phyloP scores from a whole-genome alignment of 1,140 invertebrate genomes.

The Psix sp. region DNA sequence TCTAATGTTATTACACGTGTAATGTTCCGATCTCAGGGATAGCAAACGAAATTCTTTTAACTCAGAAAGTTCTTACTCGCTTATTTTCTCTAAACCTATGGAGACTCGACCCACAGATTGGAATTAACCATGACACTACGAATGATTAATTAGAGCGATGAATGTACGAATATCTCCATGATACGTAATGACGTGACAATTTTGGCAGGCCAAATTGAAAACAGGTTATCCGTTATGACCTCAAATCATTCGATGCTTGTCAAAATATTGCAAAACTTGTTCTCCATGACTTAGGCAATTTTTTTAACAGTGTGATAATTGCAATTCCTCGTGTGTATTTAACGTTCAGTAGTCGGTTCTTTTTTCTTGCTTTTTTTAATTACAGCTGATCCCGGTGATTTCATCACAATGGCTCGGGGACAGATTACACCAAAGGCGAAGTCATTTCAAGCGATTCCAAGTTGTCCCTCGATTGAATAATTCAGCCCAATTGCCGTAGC shows the following conservation, averaged over 20 bases:
- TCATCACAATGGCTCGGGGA: constrained; percentile 25
- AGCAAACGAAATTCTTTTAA: background rate
- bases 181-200: no score
- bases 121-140: no score
- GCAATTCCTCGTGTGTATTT: background rate
- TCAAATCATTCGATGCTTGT: constrained; percentile 12
- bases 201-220: no score
- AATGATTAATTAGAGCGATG: no score
- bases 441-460: constrained; percentile 6
- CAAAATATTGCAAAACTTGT: constrained; percentile 24
- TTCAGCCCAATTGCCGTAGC: constrained; percentile 48
- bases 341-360: constrained; percentile 5
- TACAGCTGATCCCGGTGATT: constrained; percentile 22
- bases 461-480: constrained; percentile 54
- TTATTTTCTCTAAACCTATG: no score
- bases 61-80: no score
- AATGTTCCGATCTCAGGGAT: constrained; percentile 16
- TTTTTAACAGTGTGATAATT: background rate
- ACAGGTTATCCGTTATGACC: no score
- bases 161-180: no score
- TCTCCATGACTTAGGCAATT: background rate
- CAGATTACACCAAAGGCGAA: constrained; percentile 17
- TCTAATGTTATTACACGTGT: constrained; percentile 34
- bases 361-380: no score
- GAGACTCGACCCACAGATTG: no score